These are phyloP conservation scores for Drosophila asahinai DNA, from an alignment of 1,140 invertebrate species.

Conservation along the genomic window DNA sequence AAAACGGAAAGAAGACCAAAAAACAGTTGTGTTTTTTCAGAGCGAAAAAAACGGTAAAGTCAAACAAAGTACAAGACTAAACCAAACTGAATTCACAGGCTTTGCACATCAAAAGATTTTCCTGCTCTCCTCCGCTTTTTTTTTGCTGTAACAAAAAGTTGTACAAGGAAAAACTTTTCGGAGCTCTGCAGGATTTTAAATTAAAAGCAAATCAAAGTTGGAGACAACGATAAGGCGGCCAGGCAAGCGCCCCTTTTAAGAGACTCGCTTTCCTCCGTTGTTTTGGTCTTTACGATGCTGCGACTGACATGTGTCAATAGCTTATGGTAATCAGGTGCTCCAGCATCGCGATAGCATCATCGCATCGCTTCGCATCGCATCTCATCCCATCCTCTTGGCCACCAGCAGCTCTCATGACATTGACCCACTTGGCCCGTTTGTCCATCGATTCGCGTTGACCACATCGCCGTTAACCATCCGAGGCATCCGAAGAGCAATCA, in stretches of 20 bases:
- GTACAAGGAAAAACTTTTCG: constrained; percentile 45
- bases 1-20: constrained; percentile 40
- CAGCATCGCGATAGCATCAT: constrained; percentile 53
- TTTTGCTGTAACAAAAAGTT: constrained; percentile 13
- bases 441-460: constrained; percentile 69
- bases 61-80: constrained; percentile 33
- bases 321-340: constrained; percentile 57
- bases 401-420: constrained; percentile 57
- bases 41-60: constrained; percentile 28
- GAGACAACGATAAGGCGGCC: not conserved
- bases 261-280: not conserved
- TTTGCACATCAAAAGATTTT: constrained; percentile 67
- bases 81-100: constrained; percentile 10
- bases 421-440: constrained; percentile 69
- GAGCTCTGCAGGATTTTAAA: constrained; percentile 50
- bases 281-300: constrained; percentile 13
- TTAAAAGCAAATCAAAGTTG: constrained; percentile 52
- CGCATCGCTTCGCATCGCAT: not conserved
- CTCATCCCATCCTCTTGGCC: constrained; percentile 21
- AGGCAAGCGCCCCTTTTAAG: not conserved
- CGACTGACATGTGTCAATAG: constrained; percentile 49
- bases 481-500: constrained; percentile 45
- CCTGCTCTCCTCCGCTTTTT: constrained; percentile 2
- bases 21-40: constrained; percentile 33
- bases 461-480: constrained; percentile 49